These are phyloP conservation scores for Eriosoma lanigerum DNA, from an alignment of 1,140 invertebrate genomes.

Conservation along the genomic window DNA sequence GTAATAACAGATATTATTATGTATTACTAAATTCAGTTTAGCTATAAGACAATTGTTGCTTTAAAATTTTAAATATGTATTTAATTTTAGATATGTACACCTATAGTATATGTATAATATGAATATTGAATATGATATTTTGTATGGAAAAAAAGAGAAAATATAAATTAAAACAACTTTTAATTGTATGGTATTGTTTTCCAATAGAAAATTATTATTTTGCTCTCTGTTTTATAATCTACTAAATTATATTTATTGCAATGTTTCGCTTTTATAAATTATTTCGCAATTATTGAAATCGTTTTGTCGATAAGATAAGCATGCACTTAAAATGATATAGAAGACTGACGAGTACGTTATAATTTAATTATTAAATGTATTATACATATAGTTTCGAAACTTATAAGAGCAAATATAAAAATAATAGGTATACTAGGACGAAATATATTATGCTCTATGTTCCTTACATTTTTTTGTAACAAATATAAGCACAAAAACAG, in stretches of 20 bases:
- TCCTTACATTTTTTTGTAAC: neutral
- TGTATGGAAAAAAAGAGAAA: neutral
- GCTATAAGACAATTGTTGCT: too few relatives aligned
- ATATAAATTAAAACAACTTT: neutral
- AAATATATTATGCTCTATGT: too few relatives aligned
- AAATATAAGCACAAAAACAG: neutral
- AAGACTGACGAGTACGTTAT: neutral
- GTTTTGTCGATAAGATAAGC: constrained; percentile 40
- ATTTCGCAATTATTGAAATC: constrained; percentile 38
- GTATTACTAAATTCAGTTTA: too few relatives aligned
- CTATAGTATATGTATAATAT: too few relatives aligned
- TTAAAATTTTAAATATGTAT: too few relatives aligned
- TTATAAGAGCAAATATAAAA: neutral
- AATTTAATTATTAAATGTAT: constrained; percentile 10
- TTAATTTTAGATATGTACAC: too few relatives aligned
- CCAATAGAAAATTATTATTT: constrained; percentile 4
- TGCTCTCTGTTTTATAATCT: neutral
- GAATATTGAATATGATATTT: too few relatives aligned
- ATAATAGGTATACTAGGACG: neutral
- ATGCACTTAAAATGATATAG: constrained; percentile 23
- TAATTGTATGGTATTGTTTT: neutral
- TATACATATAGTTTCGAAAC: neutral
- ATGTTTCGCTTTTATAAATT: constrained; percentile 26
- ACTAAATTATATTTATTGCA: constrained; percentile 12
- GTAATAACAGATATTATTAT: too few relatives aligned